phyloP scores from a whole-genome alignment of 2,797 vertebrate species.

The Sylvilagus floridanus region DNA sequence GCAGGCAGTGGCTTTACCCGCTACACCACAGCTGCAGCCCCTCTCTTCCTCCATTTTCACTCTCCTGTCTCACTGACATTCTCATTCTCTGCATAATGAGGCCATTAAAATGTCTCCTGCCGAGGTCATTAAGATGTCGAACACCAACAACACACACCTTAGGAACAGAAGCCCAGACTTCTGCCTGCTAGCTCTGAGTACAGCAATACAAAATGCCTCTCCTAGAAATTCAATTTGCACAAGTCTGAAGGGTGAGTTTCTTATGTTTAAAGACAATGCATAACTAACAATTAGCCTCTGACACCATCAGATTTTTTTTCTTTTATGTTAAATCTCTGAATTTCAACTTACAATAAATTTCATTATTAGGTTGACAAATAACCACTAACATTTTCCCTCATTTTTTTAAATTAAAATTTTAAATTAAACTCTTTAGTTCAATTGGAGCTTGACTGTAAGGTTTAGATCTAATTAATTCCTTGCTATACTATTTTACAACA shows the following conservation, averaged over 20 bases:
- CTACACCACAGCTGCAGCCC: too few relatives aligned
- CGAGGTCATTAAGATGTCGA: not conserved
- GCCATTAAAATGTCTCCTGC: not conserved
- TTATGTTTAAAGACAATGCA: not conserved
- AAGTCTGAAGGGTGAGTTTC: not conserved
- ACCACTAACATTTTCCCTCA: not conserved
- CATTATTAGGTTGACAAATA: constrained; percentile 46
- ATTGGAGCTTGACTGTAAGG: constrained; percentile 7
- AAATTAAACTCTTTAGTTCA: constrained; percentile 2
- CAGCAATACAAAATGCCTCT: not conserved
- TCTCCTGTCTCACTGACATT: not conserved
- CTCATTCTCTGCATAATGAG: not conserved
- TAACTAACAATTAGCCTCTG: not conserved
- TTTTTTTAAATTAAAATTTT: constrained; percentile 60
- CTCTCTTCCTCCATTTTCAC: not conserved
- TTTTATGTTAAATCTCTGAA: constrained; percentile 15
- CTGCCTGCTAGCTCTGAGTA: not conserved
- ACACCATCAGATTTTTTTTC: not conserved
- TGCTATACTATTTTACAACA: not conserved
- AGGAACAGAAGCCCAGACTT: not conserved
- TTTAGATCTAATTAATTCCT: not conserved
- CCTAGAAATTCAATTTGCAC: not conserved
- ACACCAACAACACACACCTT: not conserved
- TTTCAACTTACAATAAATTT: constrained; percentile 9
- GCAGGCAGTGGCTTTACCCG: too few relatives aligned